A percentile compares a stretch with the other conserved stretches of the same genome.
These are phyloP conservation scores for Diarsia mendica DNA, from an alignment of 2,888 invertebrate genomes.

Conservation along the genomic window DNA sequence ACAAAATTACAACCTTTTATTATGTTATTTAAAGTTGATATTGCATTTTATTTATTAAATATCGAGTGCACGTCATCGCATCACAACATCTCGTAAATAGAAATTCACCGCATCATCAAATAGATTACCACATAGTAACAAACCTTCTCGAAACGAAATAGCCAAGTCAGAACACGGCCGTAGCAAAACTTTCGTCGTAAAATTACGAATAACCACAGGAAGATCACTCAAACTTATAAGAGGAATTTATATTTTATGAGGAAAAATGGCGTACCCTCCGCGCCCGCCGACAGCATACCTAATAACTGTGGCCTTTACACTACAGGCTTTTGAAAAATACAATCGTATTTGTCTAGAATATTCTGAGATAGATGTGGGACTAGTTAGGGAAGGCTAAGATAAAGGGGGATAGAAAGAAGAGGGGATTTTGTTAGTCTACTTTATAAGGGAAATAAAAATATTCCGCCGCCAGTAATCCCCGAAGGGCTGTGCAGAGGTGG, in stretches of 20 bases:
- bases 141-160: slow-evolving; percentile 49
- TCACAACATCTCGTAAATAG: neutral
- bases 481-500: too few relatives aligned
- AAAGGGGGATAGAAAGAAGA: neutral
- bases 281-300: slow-evolving; percentile 74
- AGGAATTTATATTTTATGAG: slow-evolving; percentile 87
- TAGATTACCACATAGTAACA: neutral
- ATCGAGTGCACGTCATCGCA: neutral
- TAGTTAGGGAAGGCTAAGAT: slow-evolving; percentile 17
- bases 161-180: slow-evolving; percentile 72
- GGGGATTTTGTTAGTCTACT: too few relatives aligned
- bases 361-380: slow-evolving; percentile 23
- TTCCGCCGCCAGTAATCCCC: too few relatives aligned
- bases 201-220: slow-evolving; percentile 85
- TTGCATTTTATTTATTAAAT: neutral
- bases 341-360: slow-evolving; percentile 55
- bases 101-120: neutral
- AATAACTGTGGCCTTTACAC: slow-evolving; percentile 66
- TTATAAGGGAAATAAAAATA: too few relatives aligned
- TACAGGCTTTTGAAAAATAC: slow-evolving; percentile 58
- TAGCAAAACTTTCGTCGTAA: slow-evolving; percentile 83
- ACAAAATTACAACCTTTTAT: too few relatives aligned
- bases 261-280: slow-evolving; percentile 81
- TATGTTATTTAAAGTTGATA: too few relatives aligned
- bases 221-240: slow-evolving; percentile 86